These are phyloP conservation scores for Dromius quadrimaculatus DNA, from an alignment of 2,888 invertebrate species.

Conservation along the genomic window DNA sequence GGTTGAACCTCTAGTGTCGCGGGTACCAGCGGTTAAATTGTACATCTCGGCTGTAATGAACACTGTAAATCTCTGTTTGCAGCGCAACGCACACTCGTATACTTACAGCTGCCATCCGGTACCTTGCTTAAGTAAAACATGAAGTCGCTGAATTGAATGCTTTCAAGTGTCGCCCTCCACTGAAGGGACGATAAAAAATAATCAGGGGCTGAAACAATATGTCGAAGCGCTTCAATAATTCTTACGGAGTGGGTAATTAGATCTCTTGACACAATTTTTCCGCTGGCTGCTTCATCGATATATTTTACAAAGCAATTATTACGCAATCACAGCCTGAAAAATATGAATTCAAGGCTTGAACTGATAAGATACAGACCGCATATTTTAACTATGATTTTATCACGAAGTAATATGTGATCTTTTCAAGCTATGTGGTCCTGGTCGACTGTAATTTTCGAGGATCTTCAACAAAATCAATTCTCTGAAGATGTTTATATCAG, in stretches of 20 bases:
- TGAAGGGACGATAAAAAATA: neutral
- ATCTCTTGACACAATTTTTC: neutral
- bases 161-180: neutral
- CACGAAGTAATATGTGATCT: too few species aligned
- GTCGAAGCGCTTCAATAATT: too few species aligned
- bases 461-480: too few species aligned
- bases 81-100: neutral
- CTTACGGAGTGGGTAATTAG: too few species aligned
- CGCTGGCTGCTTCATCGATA: neutral
- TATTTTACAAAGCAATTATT: neutral
- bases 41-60: constrained; percentile 29
- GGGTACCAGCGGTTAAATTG: constrained; percentile 20
- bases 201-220: too few species aligned
- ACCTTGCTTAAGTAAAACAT: constrained; percentile 31
- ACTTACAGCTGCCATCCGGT: neutral
- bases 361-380: too few species aligned
- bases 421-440: too few species aligned
- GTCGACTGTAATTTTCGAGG: too few species aligned
- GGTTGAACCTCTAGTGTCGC: constrained; percentile 20
- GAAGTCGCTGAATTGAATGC: constrained; percentile 10
- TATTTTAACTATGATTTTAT: too few species aligned
- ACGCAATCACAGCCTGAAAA: too few species aligned
- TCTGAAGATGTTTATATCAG: too few species aligned
- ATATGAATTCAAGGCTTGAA: too few species aligned
- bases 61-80: constrained; percentile 41